Base-by-base conservation (phyloP, 2,113 vertebrate genomes). In the Budorcas taxicolor region DNA sequence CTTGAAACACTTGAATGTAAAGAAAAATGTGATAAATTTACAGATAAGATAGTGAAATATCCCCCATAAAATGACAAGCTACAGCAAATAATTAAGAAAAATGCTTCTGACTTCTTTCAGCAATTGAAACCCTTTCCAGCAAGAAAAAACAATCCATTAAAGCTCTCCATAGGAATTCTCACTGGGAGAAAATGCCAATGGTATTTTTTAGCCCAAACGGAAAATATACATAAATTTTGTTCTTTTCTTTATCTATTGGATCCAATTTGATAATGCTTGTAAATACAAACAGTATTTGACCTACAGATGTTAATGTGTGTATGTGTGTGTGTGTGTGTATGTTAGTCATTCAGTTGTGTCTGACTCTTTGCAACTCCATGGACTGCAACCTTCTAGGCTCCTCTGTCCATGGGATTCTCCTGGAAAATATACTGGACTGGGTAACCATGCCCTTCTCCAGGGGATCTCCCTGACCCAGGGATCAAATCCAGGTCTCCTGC, bases 161-260 rank as follows among this genome's bases (percentile, higher is more conserved):
- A 50, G 19, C 55, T 92, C 57, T 92, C 81, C 50, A 16, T 3
- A 87, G 62, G 55, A 96, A 84, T 74, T 33, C n/a, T 96, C 74
- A 87, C 45, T 36, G 13, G 19, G 60, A 52, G 31, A 93, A 94
- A 95, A 92, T 88, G 36, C 10, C 84, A 92, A 47, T 21, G 7
- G 11, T 86, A 85, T 87, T 94, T 96, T 85, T 95, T 89, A 92
- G 3, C 12, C 16, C n/a, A 95, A 91, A 92, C 80, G 33, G 52
- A 80, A 95, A 90, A 57, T 43, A 80, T 23, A 55, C 36, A 84
- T 57, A 87, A 53, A 78, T 31, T 57, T 67, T 29, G 74, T 58
- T 67, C 40, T 95, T 93, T 67, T 81, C 36, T n/a, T 91, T 40
- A 57, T 62, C 33, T 76, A 43, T 16, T 64, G 53, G 12, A 36